Conservation (phyloP, 2,113 vertebrate species). For the Pluvialis apricaria region DNA sequence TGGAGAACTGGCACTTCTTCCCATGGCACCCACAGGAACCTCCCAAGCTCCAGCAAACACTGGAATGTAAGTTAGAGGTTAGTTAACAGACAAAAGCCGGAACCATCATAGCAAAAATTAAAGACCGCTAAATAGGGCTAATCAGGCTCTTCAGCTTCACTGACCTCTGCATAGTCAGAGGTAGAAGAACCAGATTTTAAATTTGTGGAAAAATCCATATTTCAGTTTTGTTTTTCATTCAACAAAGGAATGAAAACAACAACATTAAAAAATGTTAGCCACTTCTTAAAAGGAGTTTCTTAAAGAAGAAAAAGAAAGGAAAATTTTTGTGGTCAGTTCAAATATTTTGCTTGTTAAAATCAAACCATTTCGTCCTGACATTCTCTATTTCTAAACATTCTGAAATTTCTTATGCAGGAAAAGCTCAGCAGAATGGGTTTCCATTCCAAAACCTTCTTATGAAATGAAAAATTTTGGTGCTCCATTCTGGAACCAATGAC, state of each 20-base stretch:
- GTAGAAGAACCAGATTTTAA: not conserved
- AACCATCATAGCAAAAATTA: not conserved
- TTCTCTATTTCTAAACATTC: not conserved
- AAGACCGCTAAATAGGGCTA: not conserved
- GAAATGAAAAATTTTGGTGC: not conserved
- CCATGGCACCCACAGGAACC: not conserved
- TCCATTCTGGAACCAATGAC: not conserved
- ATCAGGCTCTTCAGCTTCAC: not conserved
- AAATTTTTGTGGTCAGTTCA: not conserved
- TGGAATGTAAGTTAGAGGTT: not conserved
- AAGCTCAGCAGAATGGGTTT: not conserved
- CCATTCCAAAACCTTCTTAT: not conserved
- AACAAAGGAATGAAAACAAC: not conserved
- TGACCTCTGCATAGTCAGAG: not conserved
- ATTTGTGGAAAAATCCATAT: not conserved
- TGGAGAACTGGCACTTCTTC: not conserved
- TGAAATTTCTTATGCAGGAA: not conserved
- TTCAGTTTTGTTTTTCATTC: not conserved
- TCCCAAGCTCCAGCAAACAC: not conserved
- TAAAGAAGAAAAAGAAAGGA: accelerated
- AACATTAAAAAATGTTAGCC: not conserved
- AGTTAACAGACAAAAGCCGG: not conserved
- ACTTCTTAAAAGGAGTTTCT: not conserved
- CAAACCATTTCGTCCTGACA: not conserved
- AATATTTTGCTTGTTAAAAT: not conserved